Evolutionary conservation across 1,140 invertebrate genomes (phyloP), one percentile per base, ranked within the genome.

Genomic region (Popillia japonica): DNA sequence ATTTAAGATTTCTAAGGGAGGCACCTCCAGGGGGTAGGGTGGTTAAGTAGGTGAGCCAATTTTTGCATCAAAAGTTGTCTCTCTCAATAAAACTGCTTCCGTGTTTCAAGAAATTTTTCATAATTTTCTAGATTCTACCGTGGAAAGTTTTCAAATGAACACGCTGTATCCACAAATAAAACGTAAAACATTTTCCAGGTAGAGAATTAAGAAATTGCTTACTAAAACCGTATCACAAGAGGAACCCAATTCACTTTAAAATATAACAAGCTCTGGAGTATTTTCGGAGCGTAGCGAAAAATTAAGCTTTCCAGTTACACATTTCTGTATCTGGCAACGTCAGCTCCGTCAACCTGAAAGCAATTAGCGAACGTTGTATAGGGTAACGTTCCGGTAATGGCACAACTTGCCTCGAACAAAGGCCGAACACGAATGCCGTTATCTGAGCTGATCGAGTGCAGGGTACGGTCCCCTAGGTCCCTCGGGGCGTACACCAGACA

Each of bases 381-480:
- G 79, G 78, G 78, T 79, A 78, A 73, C 72, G 61, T 34, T 68
- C 73, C 68, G 72, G 79, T 82, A 80, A 80, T 79, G 79, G 76
- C 78, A 76, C 76, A 79, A 77, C 75, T 80, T 81, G 81, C 78
- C 77, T 79, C 78, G 78, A 82, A 82, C 81, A 82, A 83, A 83
- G 78, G 80, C 80, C 74, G 81, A 80, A 82, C 81, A 82, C 76
- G 82, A 83, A 81, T 82, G 82, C 77, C 79, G 82, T 83, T 83
- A 83, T 83, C 82, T 80, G 81, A 83, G 81, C 79, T 83, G 82
- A 83, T 83, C 82, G 82, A 82, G 79, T 82, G 78, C 80, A 76
- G 81, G 79, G 77, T 77, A 76, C 79, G 82, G 20, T 82, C 82
- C 78, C 81, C 44, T 64, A 34, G 81, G 79, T 81, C 76, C 55